These are phyloP conservation scores for Deroptyus accipitrinus DNA, from an alignment of 2,113 vertebrate species.

Conservation along the genomic window DNA sequence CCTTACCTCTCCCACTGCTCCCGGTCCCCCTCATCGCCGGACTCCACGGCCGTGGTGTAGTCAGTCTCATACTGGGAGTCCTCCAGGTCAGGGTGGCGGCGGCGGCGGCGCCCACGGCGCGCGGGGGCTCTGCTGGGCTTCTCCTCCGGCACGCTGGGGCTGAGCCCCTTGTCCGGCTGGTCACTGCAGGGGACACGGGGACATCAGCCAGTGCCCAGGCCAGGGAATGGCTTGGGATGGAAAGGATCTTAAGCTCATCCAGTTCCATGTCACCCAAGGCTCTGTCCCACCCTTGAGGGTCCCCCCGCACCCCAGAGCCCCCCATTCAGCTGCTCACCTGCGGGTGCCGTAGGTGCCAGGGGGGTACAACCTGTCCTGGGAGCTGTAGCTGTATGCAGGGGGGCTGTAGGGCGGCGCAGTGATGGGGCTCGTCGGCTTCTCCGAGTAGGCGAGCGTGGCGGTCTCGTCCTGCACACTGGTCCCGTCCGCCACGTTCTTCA, in stretches of 20 bases:
- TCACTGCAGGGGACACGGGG: neutral
- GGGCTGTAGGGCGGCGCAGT: constrained; percentile 40
- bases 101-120: constrained; percentile 67
- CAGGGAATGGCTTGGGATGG: neutral
- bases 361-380: constrained; percentile 49
- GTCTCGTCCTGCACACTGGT: constrained; percentile 70
- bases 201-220: neutral
- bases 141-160: constrained; percentile 73
- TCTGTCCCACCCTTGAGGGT: neutral
- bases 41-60: constrained; percentile 82
- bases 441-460: constrained; percentile 76
- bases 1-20: constrained; percentile 75
- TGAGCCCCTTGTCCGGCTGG: neutral
- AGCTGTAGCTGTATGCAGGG: constrained; percentile 44
- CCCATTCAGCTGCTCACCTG: constrained; percentile 44
- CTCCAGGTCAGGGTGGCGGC: constrained; percentile 69
- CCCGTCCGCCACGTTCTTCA: constrained; percentile 82
- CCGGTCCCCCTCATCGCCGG: constrained; percentile 72
- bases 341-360: constrained; percentile 41
- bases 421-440: constrained; percentile 69
- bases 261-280: neutral
- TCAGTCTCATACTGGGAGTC: constrained; percentile 81
- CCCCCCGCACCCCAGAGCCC: neutral
- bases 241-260: neutral
- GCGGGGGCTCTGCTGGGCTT: constrained; percentile 49